These are phyloP conservation scores for Bufo bufo DNA, from an alignment of 2,113 vertebrate species.

Conservation along the genomic window DNA sequence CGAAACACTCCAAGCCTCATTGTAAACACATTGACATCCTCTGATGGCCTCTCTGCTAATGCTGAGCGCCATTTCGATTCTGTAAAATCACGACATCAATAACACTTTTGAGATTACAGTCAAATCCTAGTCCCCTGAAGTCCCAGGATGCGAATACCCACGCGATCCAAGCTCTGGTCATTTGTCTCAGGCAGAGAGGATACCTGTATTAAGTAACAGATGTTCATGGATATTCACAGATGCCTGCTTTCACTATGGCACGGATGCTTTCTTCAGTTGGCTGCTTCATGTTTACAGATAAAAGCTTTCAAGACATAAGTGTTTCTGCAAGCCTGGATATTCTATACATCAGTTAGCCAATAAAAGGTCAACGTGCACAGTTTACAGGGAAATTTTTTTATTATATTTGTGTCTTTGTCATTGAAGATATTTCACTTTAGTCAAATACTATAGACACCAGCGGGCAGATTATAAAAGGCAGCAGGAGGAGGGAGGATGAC, in stretches of 20 bases:
- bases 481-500: not conserved
- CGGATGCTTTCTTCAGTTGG: slow-evolving; percentile 13
- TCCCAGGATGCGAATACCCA: not conserved
- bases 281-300: slow-evolving; percentile 37
- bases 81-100: slow-evolving; percentile 1
- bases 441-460: not conserved
- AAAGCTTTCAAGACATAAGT: slow-evolving; percentile 48
- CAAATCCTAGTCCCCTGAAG: not conserved
- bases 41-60: not conserved
- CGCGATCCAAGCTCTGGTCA: slow-evolving; percentile 2
- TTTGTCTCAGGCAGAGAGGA: slow-evolving; percentile 21
- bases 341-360: slow-evolving; percentile 48
- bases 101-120: slow-evolving; percentile 11
- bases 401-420: not conserved
- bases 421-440: not conserved
- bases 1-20: not conserved
- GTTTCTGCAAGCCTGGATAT: slow-evolving; percentile 41
- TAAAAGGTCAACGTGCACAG: slow-evolving; percentile 11
- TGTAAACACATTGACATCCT: not conserved
- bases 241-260: slow-evolving; percentile 36
- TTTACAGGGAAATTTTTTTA: not conserved
- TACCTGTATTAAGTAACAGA: slow-evolving; percentile 51
- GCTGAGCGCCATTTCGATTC: not conserved
- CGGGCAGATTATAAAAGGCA: not conserved
- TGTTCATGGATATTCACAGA: slow-evolving; percentile 49